Base-by-base conservation (phyloP, 1,140 invertebrate genomes). In the Tenebrio molitor region DNA sequence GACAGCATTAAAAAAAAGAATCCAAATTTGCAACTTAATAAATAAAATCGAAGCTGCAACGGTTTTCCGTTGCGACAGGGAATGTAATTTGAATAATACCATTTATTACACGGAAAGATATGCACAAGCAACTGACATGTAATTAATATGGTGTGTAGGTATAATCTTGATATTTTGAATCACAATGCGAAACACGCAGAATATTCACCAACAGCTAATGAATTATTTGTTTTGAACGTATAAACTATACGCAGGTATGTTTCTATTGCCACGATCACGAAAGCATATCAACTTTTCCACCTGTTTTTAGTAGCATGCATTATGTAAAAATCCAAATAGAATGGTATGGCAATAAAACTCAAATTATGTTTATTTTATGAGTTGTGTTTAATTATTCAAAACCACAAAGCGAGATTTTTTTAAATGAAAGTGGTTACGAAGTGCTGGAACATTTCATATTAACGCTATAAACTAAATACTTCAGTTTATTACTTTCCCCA, bases 91-190 rank as follows among this genome's bases (percentile, higher is more conserved):
- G 50, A 58, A 58, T 58, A 58, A 58, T 58, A 58, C 29, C 23
- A 58, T 58, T 58, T 58, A 25, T 58, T 53, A 25, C 17, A 53
- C 7, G 10, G 17, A 36, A 29, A 36, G 64, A 71, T 64, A 71
- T 71, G 69, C 69, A 71, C 64, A 71, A 64, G 46, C 62, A 50
- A 62, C 46, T 71, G 69, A 71, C 69, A 53, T 66, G 69, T 65
- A 65, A 65, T 71, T 71, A 71, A 71, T 71, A 71, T 34, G 15
- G 69, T 71, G 46, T 53, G 46, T 71, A 46, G 15, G 58, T 71
- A 65, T 63, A 33, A 71, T 71, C 62, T 71, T 64, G 69, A 71
- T 71, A 66, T 21, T 46, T 33, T 15, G 58, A 17, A 34, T 65
- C 42, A 65, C 63, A 71, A 66, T 66, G 58, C 33, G 34, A 21